Evolutionary conservation across 2,888 invertebrate genomes (phyloP).

Genomic region (Drosophila robusta): DNA sequence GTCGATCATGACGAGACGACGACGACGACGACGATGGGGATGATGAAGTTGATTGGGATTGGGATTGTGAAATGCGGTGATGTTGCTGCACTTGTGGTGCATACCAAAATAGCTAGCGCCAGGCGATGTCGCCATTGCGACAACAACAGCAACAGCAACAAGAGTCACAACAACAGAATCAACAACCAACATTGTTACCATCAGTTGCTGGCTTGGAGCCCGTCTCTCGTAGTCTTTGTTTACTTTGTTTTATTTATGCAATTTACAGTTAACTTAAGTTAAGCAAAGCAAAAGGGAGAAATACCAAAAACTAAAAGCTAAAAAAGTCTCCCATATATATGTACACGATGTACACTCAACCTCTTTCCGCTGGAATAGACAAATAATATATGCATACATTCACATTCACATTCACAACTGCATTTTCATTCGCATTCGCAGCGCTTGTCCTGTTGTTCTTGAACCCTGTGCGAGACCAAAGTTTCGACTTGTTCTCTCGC

Average conservation of each 20-base stretch:
- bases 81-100: slow-evolving; percentile 76
- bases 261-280: slow-evolving; percentile 72
- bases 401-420: slow-evolving; percentile 23
- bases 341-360: slow-evolving; percentile 4
- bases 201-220: slow-evolving; percentile 45
- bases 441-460: slow-evolving; percentile 17
- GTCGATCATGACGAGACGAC: slow-evolving; percentile 53
- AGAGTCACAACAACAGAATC: slow-evolving; percentile 30
- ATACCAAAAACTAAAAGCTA: slow-evolving; percentile 23
- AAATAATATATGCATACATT: slow-evolving; percentile 58
- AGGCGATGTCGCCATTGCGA: slow-evolving; percentile 68
- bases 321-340: slow-evolving; percentile 8
- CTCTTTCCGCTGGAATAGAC: slow-evolving; percentile 15
- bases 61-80: slow-evolving; percentile 48
- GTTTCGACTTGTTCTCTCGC: slow-evolving; percentile 22
- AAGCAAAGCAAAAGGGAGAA: slow-evolving; percentile 46
- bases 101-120: slow-evolving; percentile 77
- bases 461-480: slow-evolving; percentile 24
- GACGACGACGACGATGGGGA: slow-evolving; percentile 36
- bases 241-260: slow-evolving; percentile 76
- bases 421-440: slow-evolving; percentile 18
- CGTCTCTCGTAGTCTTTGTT: slow-evolving; percentile 41
- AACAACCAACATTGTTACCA: slow-evolving; percentile 61
- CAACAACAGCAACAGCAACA: slow-evolving; percentile 30
- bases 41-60: slow-evolving; percentile 42